Evolutionary conservation across 2,797 vertebrate species (phyloP).

Genomic region (Girardinus metallicus): DNA sequence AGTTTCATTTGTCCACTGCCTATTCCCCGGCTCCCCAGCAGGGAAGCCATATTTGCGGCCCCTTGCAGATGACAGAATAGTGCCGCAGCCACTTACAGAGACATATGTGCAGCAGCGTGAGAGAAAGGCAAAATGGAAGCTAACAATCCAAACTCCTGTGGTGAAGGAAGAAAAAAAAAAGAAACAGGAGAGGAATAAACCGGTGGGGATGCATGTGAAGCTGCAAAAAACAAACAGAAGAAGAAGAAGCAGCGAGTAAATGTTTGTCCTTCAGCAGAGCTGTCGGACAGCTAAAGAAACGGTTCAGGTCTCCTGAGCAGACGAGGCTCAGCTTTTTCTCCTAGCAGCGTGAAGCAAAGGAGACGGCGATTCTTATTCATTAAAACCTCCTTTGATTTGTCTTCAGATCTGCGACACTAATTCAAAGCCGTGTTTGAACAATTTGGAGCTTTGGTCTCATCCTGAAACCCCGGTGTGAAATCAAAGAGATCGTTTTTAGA

Average conservation of each 20-base stretch:
- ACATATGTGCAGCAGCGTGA: conserved; percentile 12
- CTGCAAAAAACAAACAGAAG: conserved; percentile 56
- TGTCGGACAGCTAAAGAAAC: conserved; percentile 33
- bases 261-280: conserved; percentile 51
- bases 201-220: conserved; percentile 59
- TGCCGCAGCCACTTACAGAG: conserved; percentile 58
- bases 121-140: conserved; percentile 33
- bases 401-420: conserved; percentile 8
- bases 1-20: conserved; percentile 73
- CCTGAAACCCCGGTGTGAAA: conserved; percentile 11
- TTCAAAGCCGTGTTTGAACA: conserved; percentile 39
- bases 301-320: conserved; percentile 22
- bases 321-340: conserved; percentile 26
- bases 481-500: neutral
- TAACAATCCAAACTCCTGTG: conserved; percentile 65
- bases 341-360: conserved; percentile 10
- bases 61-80: conserved; percentile 67
- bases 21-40: conserved; percentile 64
- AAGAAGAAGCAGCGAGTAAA: conserved; percentile 26
- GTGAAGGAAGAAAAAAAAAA: conserved; percentile 21
- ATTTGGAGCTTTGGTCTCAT: conserved; percentile 12
- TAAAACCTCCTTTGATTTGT: conserved; percentile 46
- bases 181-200: conserved; percentile 57
- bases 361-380: conserved; percentile 32
- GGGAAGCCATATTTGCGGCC: conserved; percentile 62